A percentile compares a stretch with the other conserved stretches of the same genome.
Conservation (phyloP, 2,888 invertebrate genomes). For the Pristionchus japonicus region DNA sequence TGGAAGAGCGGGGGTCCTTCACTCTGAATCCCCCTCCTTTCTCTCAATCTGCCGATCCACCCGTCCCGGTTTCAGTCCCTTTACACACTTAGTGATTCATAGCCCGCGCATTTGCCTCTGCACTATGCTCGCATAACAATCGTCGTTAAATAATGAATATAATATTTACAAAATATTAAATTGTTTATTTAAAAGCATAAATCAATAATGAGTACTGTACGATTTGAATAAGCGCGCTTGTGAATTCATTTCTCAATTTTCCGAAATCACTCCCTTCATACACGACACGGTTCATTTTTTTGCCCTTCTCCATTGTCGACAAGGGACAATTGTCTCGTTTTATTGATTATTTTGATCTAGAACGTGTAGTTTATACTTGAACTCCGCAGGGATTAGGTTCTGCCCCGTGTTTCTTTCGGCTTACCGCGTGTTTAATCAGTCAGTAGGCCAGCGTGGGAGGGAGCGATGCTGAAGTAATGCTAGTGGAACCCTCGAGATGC, state of each 20-base stretch:
- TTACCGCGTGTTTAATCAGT: neutral
- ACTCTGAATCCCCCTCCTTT: neutral
- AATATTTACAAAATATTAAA: too few relatives aligned
- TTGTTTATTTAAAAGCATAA: too few relatives aligned
- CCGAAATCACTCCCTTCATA: too few relatives aligned
- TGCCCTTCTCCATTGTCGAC: too few relatives aligned
- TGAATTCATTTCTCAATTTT: too few relatives aligned
- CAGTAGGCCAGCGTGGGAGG: neutral
- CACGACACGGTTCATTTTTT: too few relatives aligned
- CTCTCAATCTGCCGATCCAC: neutral
- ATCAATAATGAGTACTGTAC: too few relatives aligned
- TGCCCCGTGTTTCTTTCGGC: neutral
- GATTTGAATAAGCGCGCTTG: neutral
- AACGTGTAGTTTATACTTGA: neutral
- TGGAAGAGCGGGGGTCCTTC: constrained; percentile 16
- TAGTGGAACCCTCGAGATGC: neutral
- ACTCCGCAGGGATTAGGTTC: neutral
- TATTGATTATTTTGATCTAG: too few relatives aligned
- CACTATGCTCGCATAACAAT: too few relatives aligned
- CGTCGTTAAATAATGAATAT: too few relatives aligned
- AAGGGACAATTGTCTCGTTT: too few relatives aligned
- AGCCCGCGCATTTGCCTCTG: too few relatives aligned
- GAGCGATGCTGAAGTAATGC: neutral
- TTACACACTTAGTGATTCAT: neutral
- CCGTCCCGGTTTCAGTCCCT: neutral